Evolutionary conservation across 1,140 invertebrate species (phyloP).

Genomic region (Anastrepha obliqua): DNA sequence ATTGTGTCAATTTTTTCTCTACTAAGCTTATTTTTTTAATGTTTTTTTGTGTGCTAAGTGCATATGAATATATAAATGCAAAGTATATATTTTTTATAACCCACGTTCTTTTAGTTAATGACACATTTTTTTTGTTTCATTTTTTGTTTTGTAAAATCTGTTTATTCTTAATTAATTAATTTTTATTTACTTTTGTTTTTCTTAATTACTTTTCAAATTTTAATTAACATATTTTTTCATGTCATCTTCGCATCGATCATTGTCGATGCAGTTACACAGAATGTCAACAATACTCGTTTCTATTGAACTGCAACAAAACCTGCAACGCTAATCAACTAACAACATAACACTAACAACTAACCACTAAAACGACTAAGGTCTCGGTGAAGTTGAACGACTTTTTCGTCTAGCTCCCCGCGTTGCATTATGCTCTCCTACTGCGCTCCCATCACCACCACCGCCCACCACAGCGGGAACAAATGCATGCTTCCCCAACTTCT

Average conservation of each 20-base stretch:
- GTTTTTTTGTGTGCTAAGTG: no score
- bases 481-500: background rate
- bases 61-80: no score
- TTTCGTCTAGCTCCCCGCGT: background rate
- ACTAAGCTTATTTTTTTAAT: background rate
- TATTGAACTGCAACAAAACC: slow-evolving; percentile 11
- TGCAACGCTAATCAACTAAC: no score
- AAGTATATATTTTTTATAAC: no score
- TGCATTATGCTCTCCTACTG: background rate
- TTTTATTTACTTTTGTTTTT: background rate
- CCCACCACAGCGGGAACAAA: background rate
- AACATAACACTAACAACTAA: background rate
- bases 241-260: slow-evolving; percentile 19
- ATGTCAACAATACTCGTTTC: slow-evolving; percentile 5
- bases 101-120: no score
- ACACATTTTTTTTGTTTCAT: no score
- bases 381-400: slow-evolving; percentile 47
- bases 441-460: background rate
- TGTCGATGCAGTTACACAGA: background rate
- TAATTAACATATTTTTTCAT: background rate
- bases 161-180: no score
- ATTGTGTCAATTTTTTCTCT: background rate
- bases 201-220: slow-evolving; percentile 4
- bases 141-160: no score
- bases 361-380: slow-evolving; percentile 7